Percentiles rank a stretch among this genome's conserved stretches.
Conservation (phyloP, 1,140 invertebrate species). For the Dolichoris vasculosae region DNA sequence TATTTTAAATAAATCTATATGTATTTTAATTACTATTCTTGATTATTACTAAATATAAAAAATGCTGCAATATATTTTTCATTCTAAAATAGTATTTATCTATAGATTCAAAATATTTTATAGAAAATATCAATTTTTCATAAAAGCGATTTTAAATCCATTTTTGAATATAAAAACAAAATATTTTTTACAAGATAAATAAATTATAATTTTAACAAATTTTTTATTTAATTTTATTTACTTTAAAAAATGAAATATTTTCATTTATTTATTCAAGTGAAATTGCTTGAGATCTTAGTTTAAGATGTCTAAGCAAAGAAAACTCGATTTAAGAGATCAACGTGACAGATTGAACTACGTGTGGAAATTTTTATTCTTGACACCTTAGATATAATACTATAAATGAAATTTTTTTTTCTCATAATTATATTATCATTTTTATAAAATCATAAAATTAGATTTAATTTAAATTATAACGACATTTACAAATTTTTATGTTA, state of each 20-base stretch:
- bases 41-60: too few relatives aligned
- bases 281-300: background rate
- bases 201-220: background rate
- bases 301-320: conserved; percentile 12
- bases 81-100: too few relatives aligned
- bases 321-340: conserved; percentile 47
- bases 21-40: too few relatives aligned
- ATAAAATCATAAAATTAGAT: background rate
- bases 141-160: too few relatives aligned
- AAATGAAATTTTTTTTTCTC: background rate
- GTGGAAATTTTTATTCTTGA: conserved; percentile 23
- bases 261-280: conserved; percentile 24
- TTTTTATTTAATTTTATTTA: background rate
- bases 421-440: conserved; percentile 20
- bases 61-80: too few relatives aligned
- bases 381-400: conserved; percentile 3
- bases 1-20: too few relatives aligned
- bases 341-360: conserved; percentile 28
- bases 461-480: background rate
- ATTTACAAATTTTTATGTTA: too few relatives aligned
- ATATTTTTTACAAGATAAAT: too few relatives aligned
- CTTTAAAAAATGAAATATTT: background rate
- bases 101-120: too few relatives aligned
- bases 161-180: too few relatives aligned
- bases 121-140: too few relatives aligned